phyloP scores from a whole-genome alignment of 2,888 invertebrate genomes.

The Phoronis australis region DNA sequence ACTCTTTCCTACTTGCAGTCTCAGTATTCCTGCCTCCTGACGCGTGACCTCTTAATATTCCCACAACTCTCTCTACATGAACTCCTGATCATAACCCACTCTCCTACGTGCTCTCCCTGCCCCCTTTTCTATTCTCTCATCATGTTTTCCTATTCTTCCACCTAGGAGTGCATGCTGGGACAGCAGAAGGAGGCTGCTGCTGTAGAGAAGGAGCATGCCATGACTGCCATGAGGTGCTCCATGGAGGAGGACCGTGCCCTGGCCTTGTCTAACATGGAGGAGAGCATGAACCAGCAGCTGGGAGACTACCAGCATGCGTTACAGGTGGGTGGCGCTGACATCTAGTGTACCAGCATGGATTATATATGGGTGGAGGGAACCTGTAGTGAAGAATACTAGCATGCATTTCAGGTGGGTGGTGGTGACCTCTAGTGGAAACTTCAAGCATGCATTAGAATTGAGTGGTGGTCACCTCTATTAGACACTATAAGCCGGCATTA shows the following conservation, averaged over 20 bases:
- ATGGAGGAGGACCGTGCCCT: conserved; percentile 29
- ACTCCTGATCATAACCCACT: not conserved
- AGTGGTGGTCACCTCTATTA: too few species aligned
- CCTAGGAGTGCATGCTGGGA: conserved; percentile 30
- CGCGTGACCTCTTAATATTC: not conserved
- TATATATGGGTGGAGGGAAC: too few species aligned
- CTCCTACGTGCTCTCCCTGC: not conserved
- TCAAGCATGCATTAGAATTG: too few species aligned
- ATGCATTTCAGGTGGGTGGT: too few species aligned
- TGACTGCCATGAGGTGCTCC: conserved; percentile 26
- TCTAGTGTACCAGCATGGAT: too few species aligned
- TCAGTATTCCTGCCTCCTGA: not conserved
- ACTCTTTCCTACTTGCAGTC: too few species aligned
- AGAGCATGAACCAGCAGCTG: conserved; percentile 16
- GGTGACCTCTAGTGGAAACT: too few species aligned
- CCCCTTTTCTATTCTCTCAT: not conserved
- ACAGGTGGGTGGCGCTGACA: too few species aligned
- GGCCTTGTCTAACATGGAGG: conserved; percentile 21
- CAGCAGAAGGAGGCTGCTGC: conserved; percentile 31
- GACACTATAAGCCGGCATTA: too few species aligned
- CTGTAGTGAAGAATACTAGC: too few species aligned
- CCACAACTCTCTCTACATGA: not conserved
- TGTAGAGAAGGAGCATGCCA: conserved; percentile 34
- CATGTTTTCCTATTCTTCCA: conserved; percentile 2
- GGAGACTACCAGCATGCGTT: too few species aligned